Base-by-base conservation (phyloP, 1,140 invertebrate species). In the Lordiphosa mommai region DNA sequence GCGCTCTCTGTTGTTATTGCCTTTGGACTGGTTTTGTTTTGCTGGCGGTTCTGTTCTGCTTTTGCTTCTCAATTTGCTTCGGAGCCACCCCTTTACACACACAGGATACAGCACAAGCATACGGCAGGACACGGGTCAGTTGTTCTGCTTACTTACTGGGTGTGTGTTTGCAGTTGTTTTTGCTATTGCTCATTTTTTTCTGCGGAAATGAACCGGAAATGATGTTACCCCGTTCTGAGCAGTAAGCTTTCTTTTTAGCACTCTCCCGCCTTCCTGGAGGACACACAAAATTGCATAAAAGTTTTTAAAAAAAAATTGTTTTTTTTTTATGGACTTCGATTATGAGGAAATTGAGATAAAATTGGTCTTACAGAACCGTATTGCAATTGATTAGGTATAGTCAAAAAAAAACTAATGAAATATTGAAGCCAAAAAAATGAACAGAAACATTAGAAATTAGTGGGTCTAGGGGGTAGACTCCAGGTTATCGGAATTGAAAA, bases 191-290 rank as follows among this genome's bases (percentile, higher is more conserved):
- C 53, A n/a, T 49, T 48, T 16, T 47, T 57, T 60, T 82, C 43
- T 46, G 36, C 57, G 77, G 72, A 84, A 69, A 57, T 61, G 59
- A 84, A 61, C 61, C 77, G 77, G 72, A 82, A 77, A 77, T 61
- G 44, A 72, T 69, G 58, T 72, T 76, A 64, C 67, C 76, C 70
- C 65, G 46, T 70, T 70, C 30, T 46, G 27, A 46, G 37, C 44
- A 36, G 38, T 36, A 44, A 49, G 47, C 59, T 46, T 46, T 30
- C 12, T 46, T 13, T 46, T 46, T 4, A 41, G 17, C 23, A 27
- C 23, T 27, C 23, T 27, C 23, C 23, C 20, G 5, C 23, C 23
- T 27, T 27, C 23, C 23, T 7, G 23, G 7, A 27, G 23, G 23
- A 27, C 23, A 27, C 23, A 27, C 23, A 27, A 41, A 23, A 41